These are phyloP conservation scores for Oopsacas minuta DNA, from an alignment of 37 sponge, comb jelly and placozoan species.

Conservation along the genomic window DNA sequence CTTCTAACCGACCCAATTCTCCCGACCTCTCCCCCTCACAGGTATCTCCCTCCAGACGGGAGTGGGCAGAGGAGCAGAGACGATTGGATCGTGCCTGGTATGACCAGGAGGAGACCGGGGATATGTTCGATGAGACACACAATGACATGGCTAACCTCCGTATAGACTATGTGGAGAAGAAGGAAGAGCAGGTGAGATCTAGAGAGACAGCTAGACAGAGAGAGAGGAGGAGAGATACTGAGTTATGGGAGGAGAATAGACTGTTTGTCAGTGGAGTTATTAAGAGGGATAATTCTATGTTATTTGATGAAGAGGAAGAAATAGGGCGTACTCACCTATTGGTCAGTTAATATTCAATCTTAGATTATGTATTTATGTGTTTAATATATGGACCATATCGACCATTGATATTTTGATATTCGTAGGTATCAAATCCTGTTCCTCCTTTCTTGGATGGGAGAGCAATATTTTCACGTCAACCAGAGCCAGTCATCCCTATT, in stretches of 20 bases:
- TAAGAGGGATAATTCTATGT: constrained; percentile 43
- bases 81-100: constrained; percentile 97
- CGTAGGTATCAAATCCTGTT: constrained; percentile 54
- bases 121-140: constrained; percentile 72
- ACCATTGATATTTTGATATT: not conserved
- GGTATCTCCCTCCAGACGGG: not conserved
- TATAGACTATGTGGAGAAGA: constrained; percentile 85
- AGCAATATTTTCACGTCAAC: constrained; percentile 92
- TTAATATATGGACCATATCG: not conserved
- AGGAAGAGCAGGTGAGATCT: constrained; percentile 63
- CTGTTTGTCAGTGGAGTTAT: constrained; percentile 93
- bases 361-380: not conserved
- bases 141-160: constrained; percentile 80
- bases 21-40: not conserved
- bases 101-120: constrained; percentile 54
- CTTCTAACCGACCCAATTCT: not conserved
- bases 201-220: not conserved
- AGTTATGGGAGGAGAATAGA: constrained; percentile 92
- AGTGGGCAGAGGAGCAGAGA: constrained; percentile 23
- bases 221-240: constrained; percentile 52
- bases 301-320: constrained; percentile 84
- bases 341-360: constrained; percentile 37
- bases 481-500: constrained; percentile 83
- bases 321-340: constrained; percentile 86
- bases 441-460: constrained; percentile 98